Evolutionary conservation across 2,113 vertebrate species (phyloP).

Genomic region (Sapajus apella): DNA sequence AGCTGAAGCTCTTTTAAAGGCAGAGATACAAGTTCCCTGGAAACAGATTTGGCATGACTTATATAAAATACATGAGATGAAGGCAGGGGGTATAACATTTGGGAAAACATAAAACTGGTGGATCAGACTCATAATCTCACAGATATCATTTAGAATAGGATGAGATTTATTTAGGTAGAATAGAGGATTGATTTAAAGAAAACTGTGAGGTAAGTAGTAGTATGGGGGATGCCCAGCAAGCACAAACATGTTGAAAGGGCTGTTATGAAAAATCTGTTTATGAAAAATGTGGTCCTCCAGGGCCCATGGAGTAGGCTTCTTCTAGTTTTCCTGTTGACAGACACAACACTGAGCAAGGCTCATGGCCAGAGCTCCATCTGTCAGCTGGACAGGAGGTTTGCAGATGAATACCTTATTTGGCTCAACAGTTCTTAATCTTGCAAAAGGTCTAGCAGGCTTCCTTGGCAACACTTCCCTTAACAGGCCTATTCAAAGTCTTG

Average conservation of each 20-base stretch:
- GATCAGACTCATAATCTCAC: neutral
- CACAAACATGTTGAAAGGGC: neutral
- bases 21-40: neutral
- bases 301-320: rapidly evolving
- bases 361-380: neutral
- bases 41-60: neutral
- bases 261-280: neutral
- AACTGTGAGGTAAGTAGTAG: neutral
- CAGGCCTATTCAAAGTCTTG: neutral
- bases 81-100: neutral
- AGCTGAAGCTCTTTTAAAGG: conserved; percentile 24
- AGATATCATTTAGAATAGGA: neutral
- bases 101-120: neutral
- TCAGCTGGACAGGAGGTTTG: neutral
- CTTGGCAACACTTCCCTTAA: neutral
- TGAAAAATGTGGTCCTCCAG: neutral
- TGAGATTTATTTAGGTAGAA: neutral
- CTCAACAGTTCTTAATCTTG: neutral
- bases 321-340: neutral
- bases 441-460: neutral
- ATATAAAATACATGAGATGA: neutral
- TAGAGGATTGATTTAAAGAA: neutral
- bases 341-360: neutral
- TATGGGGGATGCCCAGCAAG: neutral
- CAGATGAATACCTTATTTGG: neutral